These are phyloP conservation scores for Mus minutoides DNA, from an alignment of 2,797 vertebrate genomes.

Conservation along the genomic window DNA sequence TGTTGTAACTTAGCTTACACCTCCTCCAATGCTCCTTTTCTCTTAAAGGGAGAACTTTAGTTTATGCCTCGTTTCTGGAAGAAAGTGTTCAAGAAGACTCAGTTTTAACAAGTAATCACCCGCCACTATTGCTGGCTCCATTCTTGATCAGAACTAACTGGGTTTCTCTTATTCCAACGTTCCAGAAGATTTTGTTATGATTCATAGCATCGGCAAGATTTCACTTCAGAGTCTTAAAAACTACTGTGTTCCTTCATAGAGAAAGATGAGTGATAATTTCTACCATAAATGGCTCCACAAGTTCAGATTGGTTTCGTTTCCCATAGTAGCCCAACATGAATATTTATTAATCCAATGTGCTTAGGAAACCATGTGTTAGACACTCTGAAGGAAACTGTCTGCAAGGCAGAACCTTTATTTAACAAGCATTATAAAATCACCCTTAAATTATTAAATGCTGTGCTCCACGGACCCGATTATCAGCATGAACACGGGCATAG, in stretches of 20 bases:
- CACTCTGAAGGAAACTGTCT: background rate
- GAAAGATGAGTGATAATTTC: slow-evolving; percentile 29
- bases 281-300: slow-evolving; percentile 24
- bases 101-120: background rate
- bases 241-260: slow-evolving; percentile 19
- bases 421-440: slow-evolving; percentile 28
- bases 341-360: slow-evolving; percentile 51
- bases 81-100: background rate
- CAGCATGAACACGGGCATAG: background rate
- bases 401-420: slow-evolving; percentile 16
- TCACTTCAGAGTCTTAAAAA: background rate
- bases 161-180: background rate
- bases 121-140: background rate
- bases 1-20: background rate
- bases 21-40: background rate
- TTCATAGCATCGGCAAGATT: slow-evolving; percentile 4
- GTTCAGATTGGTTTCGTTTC: background rate
- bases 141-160: background rate
- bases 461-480: slow-evolving; percentile 7
- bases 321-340: slow-evolving; percentile 4
- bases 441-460: background rate
- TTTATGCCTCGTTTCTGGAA: background rate
- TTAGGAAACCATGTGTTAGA: slow-evolving; percentile 4
- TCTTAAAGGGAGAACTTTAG: background rate
- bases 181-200: background rate